Base-by-base conservation (phyloP, 2,888 invertebrate genomes). In the Drosophila paracracens region DNA sequence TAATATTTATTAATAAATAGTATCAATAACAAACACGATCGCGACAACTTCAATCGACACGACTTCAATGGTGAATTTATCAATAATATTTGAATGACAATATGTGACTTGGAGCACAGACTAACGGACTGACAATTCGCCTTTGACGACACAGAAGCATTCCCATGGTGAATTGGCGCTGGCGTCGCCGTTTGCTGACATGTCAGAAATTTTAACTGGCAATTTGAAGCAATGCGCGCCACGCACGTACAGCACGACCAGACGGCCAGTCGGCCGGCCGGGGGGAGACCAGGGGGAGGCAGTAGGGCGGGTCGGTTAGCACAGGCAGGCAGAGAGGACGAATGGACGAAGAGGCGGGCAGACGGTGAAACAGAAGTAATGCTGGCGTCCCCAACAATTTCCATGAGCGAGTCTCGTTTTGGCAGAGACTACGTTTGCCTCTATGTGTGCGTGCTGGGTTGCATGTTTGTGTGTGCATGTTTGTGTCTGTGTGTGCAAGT, bases 201-300 rank as follows among this genome's bases (percentile, higher is more conserved):
- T 87, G 89, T 88, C 86, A 87, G 74, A 87, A 87, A 87, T 89
- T 89, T 87, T 88, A 87, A 89, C 89, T 87, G 89, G 81, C 89
- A 87, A 89, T 87, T 87, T 87, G 89, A 81, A 87, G 85, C 73
- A 84, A 70, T 75, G 82, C 73, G 85, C 78, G 75, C 76, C 79
- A 77, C 83, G 79, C 83, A 79, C 82, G 80, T 80, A 82, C 83
- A 68, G 67, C 67, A 66, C 62, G 64, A 60, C 48, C 65, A 58
- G 66, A 71, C 59, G 53, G 56, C 61, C 66, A 63, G 71, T 35
- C 52, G n/a, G 35, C 53, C 73, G 59, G 54, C 59, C 59, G 35
- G 60, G 63, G 52, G 35, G 51, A 38, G 48, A 25, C 25, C 25
- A 25, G 25, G 25, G 25, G 25, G 51, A 38, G 48, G n/a, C 54